A percentile compares a stretch with the other conserved stretches of the same genome.
phyloP scores from a whole-genome alignment of 2,797 vertebrate genomes.

The Halcyon leucocephala region DNA sequence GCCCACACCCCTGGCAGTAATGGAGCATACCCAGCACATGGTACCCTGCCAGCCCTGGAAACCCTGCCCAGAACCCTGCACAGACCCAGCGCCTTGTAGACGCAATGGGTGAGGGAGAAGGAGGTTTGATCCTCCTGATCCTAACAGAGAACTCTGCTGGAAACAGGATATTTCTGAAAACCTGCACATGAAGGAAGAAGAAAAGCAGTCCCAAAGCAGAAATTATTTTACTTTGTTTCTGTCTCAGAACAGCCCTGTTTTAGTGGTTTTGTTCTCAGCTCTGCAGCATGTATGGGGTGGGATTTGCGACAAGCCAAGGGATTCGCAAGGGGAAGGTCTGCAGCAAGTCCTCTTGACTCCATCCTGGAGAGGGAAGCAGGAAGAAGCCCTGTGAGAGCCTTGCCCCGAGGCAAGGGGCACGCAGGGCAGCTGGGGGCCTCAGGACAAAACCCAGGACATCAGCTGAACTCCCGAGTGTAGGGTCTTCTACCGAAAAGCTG shows the following conservation, averaged over 20 bases:
- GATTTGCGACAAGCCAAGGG: rapidly evolving
- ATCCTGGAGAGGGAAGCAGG: rapidly evolving
- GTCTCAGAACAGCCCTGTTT: background rate
- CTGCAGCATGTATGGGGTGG: rapidly evolving
- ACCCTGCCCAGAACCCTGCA: rapidly evolving
- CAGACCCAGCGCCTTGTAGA: rapidly evolving
- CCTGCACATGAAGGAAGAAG: background rate
- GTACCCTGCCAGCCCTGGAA: background rate
- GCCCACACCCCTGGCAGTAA: rapidly evolving
- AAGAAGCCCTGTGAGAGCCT: rapidly evolving
- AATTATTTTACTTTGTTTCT: background rate
- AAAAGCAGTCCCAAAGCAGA: background rate
- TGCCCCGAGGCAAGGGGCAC: rapidly evolving
- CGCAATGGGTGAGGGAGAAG: rapidly evolving
- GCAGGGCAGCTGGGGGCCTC: background rate
- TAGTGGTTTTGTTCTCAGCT: background rate
- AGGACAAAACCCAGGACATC: rapidly evolving
- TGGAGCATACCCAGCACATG: rapidly evolving
- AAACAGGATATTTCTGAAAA: background rate
- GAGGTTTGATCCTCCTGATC: background rate
- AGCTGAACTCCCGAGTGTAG: rapidly evolving
- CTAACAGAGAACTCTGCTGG: background rate
- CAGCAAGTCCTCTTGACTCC: background rate
- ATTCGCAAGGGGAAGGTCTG: background rate
- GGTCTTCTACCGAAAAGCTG: background rate